Base-by-base conservation (phyloP, 2,113 vertebrate genomes). In the Anhinga anhinga region DNA sequence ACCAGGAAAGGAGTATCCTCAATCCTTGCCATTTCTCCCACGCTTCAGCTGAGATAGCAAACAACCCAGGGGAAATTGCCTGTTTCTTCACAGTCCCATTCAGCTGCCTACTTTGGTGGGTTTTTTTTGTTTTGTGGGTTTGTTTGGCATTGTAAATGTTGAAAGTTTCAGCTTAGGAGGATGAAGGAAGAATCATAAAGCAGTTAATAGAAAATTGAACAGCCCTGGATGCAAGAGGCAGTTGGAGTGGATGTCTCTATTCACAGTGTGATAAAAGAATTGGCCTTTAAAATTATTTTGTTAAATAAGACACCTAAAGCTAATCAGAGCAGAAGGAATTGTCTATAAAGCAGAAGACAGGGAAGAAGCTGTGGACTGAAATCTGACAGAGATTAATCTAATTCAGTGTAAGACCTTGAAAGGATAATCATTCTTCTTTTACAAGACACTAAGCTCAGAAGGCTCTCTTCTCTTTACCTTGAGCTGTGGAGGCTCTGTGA, bases 261-360 rank as follows among this genome's bases (percentile, higher is more conserved):
- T 93, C 69, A 70, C n/a, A 78, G 42, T 45, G 59, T 0, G 0
- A 59, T 86, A 63, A 52, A 30, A 92, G 71, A 90, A 76, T 29
- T 92, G 65, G 47, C 52, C 42, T 90, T 93, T 92, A 72, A 86
- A 92, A 90, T 76, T 1, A 44, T 84, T 90, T 86, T 74, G 80
- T 93, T 88, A 88, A 93, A 56, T 70, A 88, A 74, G 90, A 86
- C 44, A 91, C 91, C 82, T 92, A 79, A 74, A 93, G 87, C 86
- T 94, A 91, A 85, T 93, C 88, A 76, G 86, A 92, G 65, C 88
- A 95, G 90, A 93, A 96, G 47, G 67, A 91, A 83, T 74, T 74
- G 38, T 82, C 82, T 77, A 0, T 23, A 61, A 38, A 95, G 82
- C 67, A 73, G 82, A 83, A 78, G 56, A 89, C 0, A 0, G 9